phyloP scores from a whole-genome alignment of 2,888 invertebrate genomes.

The Athalia rosae region DNA sequence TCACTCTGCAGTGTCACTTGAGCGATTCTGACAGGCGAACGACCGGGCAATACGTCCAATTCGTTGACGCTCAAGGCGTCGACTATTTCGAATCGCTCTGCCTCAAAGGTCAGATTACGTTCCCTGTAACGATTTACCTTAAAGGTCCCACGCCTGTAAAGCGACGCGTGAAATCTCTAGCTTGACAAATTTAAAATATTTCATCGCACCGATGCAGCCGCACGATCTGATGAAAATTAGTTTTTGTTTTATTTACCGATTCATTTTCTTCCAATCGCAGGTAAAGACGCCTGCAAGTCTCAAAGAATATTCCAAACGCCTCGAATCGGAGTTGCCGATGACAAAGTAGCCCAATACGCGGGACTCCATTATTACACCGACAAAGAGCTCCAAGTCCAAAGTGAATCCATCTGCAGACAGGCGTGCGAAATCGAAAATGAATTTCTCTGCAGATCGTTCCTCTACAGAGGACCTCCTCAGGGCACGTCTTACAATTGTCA shows the following conservation, averaged over 20 bases:
- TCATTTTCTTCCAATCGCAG: conserved; percentile 63
- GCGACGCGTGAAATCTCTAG: not conserved
- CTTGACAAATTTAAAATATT: not conserved
- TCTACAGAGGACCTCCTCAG: conserved; percentile 81
- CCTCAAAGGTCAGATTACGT: conserved; percentile 80
- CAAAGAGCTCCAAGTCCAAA: conserved; percentile 93
- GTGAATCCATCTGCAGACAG: conserved; percentile 90
- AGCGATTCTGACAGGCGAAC: conserved; percentile 93
- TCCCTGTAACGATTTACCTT: not conserved
- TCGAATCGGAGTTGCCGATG: conserved; percentile 91
- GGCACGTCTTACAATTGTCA: conserved; percentile 92
- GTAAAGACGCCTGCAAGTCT: conserved; percentile 90
- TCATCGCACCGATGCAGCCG: not conserved
- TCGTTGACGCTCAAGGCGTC: conserved; percentile 89
- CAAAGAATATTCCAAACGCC: conserved; percentile 87
- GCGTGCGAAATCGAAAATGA: conserved; percentile 96
- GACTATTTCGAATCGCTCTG: conserved; percentile 95
- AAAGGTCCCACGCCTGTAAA: not conserved
- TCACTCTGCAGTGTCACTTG: conserved; percentile 92
- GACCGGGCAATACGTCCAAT: conserved; percentile 90
- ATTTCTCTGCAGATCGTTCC: conserved; percentile 90
- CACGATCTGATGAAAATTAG: too few relatives aligned
- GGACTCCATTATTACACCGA: conserved; percentile 94
- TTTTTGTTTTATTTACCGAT: not conserved
- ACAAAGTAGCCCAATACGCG: conserved; percentile 94